Evolutionary conservation across 2,797 vertebrate species (phyloP), one percentile per base, ranked within the genome.

Genomic region (Borostomias antarcticus): DNA sequence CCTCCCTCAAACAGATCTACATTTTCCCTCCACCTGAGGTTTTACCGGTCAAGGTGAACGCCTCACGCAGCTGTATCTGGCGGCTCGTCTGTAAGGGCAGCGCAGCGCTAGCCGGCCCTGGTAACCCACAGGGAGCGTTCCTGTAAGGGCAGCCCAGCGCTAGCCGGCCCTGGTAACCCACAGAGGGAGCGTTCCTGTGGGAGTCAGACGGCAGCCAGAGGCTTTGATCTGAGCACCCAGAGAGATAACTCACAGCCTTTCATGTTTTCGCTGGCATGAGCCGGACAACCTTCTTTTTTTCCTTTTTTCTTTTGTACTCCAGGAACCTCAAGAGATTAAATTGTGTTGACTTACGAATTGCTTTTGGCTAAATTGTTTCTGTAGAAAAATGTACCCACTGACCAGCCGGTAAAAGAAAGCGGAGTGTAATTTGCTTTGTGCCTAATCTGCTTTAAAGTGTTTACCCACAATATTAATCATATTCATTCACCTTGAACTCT

Each of bases 281-380:
- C 48, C 1, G 17, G 45, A 21, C 17, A 26, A 25, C 26, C 35
- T 7, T 70, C 23, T 15, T 19, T 19, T 6, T 19, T 8, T 4
- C 33, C 5, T 11, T 11, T 23, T n/a, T 40, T 50, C 23, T 7
- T 19, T 32, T 58, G 15, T n/a, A 60, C 63, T 72, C 53, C 30
- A 29, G 58, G 48, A 70, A 69, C 19, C 57, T 59, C 30, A 28
- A 58, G 70, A 69, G 70, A 60, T 68, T 58, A 70, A 75, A 68
- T 77, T 43, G 54, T 75, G 66, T 62, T 65, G 69, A 68, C 70
- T 75, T 77, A 67, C 62, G 74, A 71, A 75, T 73, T 59, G 52
- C 72, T 70, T 48, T 67, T 58, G 43, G 52, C 66, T 52, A 65
- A 72, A 70, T 74, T 72, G 64, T 75, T 75, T 69, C 47, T 43